Base-by-base conservation (phyloP, 2,888 invertebrate genomes). In the Apamea anceps region DNA sequence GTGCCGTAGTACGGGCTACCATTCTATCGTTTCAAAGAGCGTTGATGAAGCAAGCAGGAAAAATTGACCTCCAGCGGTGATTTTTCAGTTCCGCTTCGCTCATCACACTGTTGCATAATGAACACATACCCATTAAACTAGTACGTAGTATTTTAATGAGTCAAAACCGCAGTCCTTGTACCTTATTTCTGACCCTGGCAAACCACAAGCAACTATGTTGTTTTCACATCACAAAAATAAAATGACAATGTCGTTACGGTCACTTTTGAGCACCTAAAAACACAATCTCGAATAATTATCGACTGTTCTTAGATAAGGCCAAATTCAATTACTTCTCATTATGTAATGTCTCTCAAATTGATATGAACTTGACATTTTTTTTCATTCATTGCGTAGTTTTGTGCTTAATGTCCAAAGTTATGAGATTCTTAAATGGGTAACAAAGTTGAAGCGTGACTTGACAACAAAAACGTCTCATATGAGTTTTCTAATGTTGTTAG, bases 131-230 rank as follows among this genome's bases (percentile, higher is more conserved):
- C 32, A 79, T 63, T 67, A n/a, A 67, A 42, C 5, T 25, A 18
- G 10, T 45, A 45, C 45, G 18, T 51, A 45, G 32, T n/a, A 37
- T 51, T 79, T 72, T 74, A 73, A 82, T 72, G 74, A 72, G 66
- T 28, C 25, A 72, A 73, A 72, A 84, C 74, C 71, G 2, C 85
- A 85, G 63, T 68, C 85, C 85, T 60, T 65, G 71, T 84, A 66
- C 25, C 28, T 37, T 42, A 63, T 45, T 74, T 51, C 28, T 71
- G 85, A 75, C 84, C 82, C 48, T 81, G 66, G 1, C 1, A 48
- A 84, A 81, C 84, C 85, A 74, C 77, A 84, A 67, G 6, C n/a
- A 32, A 60, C 77, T 45, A 62, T 74, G 32, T 60, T 32, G 37
- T 80, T 63, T 71, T 74, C 60, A 54, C 15, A 57, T 45, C 8